phyloP scores from a whole-genome alignment of 1,140 invertebrate genomes.

The Hermatobates lingyangjiaoensis region DNA sequence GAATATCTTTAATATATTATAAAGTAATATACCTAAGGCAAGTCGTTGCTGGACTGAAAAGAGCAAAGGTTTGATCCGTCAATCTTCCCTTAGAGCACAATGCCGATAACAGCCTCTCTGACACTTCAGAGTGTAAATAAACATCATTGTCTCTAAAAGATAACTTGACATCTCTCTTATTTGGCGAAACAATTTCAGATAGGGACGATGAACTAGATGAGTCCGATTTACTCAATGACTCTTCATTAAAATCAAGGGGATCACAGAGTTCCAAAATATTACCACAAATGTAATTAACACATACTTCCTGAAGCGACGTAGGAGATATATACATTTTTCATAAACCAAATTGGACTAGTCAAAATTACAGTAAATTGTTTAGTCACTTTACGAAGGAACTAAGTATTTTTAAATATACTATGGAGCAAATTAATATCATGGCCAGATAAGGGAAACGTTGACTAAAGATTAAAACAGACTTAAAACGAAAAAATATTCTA shows the following conservation, averaged over 20 bases:
- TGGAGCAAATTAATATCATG: too few species aligned
- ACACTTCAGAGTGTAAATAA: slow-evolving; percentile 44
- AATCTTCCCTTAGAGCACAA: slow-evolving; percentile 42
- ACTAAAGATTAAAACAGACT: too few species aligned
- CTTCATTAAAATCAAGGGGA: slow-evolving; percentile 12
- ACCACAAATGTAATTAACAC: slow-evolving; percentile 47
- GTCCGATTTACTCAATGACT: not conserved
- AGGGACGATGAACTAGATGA: not conserved
- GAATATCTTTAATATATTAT: too few species aligned
- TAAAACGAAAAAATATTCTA: too few species aligned
- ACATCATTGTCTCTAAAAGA: slow-evolving; percentile 39
- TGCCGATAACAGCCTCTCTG: slow-evolving; percentile 40
- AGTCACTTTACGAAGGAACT: too few species aligned
- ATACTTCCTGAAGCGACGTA: slow-evolving; percentile 39
- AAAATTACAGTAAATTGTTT: too few species aligned
- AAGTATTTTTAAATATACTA: too few species aligned
- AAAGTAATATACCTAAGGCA: slow-evolving; percentile 27
- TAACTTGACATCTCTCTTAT: slow-evolving; percentile 11
- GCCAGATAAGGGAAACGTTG: too few species aligned
- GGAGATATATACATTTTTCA: slow-evolving; percentile 40
- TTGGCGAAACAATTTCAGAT: not conserved
- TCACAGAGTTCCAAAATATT: slow-evolving; percentile 41
- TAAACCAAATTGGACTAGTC: too few species aligned
- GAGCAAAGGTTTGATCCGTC: slow-evolving; percentile 38
- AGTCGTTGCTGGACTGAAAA: slow-evolving; percentile 46